These are phyloP conservation scores for Tetranychus truncatus DNA, from an alignment of 2,888 invertebrate genomes.

Conservation along the genomic window DNA sequence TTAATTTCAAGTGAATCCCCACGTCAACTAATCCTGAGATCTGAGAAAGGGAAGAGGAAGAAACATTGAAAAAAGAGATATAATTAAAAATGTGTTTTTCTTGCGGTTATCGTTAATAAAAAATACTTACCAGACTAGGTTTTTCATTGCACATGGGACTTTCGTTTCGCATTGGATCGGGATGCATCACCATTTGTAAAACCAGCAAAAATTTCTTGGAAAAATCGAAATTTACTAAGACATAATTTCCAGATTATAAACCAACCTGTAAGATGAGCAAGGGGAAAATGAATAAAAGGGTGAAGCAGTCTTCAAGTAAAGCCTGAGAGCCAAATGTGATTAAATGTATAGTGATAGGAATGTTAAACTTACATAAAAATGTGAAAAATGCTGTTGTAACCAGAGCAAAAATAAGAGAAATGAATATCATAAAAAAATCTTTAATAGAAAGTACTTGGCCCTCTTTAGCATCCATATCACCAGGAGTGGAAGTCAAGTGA, in stretches of 20 bases:
- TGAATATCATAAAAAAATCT: background rate
- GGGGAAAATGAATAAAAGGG: background rate
- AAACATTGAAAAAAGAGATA: background rate
- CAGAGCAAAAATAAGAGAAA: background rate
- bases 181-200: background rate
- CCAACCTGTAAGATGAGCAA: background rate
- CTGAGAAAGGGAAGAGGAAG: background rate
- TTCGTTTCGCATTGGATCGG: background rate
- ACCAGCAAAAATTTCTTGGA: background rate
- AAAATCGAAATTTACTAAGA: conserved; percentile 9
- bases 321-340: too few species aligned
- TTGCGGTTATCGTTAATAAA: background rate
- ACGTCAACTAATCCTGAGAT: background rate
- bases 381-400: background rate
- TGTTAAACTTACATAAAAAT: background rate
- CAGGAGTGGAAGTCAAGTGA: background rate
- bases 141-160: background rate
- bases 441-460: background rate
- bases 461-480: background rate
- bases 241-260: conserved; percentile 4
- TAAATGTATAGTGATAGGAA: too few species aligned
- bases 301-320: too few species aligned
- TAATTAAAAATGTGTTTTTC: background rate
- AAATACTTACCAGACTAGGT: background rate
- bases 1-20: conserved; percentile 12